phyloP scores from a whole-genome alignment of 2,113 vertebrate species.

The Nymphicus hollandicus region DNA sequence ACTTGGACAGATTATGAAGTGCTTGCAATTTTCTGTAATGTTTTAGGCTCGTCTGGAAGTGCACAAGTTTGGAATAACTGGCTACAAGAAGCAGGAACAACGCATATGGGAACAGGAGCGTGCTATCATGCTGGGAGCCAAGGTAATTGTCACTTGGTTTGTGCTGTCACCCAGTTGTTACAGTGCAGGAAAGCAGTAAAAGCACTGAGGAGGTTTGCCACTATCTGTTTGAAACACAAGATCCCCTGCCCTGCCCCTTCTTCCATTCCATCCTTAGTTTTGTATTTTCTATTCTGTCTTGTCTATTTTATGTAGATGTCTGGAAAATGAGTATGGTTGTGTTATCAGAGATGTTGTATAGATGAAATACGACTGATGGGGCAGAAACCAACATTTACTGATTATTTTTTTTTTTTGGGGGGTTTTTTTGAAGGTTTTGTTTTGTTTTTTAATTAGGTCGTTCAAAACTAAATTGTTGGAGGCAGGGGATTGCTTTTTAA shows the following conservation, averaged over 20 bases:
- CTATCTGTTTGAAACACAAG: not conserved
- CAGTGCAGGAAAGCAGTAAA: not conserved
- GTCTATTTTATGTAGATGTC: not conserved
- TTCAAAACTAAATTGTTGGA: not conserved
- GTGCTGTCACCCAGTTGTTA: not conserved
- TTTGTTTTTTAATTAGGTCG: not conserved
- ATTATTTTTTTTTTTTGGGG: not conserved
- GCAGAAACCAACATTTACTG: not conserved
- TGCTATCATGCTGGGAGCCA: slow-evolving; percentile 92
- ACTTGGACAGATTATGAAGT: not conserved
- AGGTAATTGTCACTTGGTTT: slow-evolving; percentile 65
- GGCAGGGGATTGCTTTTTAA: not conserved
- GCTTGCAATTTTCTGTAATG: not conserved
- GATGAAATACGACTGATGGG: not conserved
- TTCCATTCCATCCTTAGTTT: not conserved
- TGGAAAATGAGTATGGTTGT: not conserved
- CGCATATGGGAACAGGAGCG: slow-evolving; percentile 87
- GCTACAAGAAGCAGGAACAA: slow-evolving; percentile 90
- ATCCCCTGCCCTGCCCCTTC: not conserved
- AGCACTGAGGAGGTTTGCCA: not conserved
- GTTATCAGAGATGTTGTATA: not conserved
- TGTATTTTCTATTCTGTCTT: not conserved
- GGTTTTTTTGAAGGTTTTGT: not conserved
- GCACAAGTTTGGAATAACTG: slow-evolving; percentile 92
- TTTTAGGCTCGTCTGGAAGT: slow-evolving; percentile 91